Base-by-base conservation (phyloP, 2,888 invertebrate species). In the Anthophora plumipes region DNA sequence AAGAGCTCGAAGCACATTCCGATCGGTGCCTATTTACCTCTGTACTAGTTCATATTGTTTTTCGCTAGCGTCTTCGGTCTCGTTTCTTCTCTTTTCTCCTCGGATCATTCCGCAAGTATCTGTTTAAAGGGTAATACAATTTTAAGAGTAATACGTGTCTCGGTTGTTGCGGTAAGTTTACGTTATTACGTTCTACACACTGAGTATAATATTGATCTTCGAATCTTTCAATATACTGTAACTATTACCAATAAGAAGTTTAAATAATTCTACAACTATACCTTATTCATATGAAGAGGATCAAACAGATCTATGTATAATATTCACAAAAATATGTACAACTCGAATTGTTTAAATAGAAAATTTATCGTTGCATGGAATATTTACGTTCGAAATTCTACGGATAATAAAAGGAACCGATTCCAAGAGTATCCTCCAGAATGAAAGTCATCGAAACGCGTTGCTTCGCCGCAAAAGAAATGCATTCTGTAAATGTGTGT, bases 401-500 rank as follows among this genome's bases (percentile, higher is more conserved):
- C 43, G 6, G 11, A 25, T 1, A 48, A n/a, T 6, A 48, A 6
- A 43, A 60, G 1, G 14, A 8, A 1, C 20, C 8, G 7, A 60
- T 43, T 41, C 11, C 25, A 43, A 5, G 6, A 14, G 2, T 6
- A 37, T 14, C 12, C 12, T 66, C 12, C 37, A 9, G 39, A 46
- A 20, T 60, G 20, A 46, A 46, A 43, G 6, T 11, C 17, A 20
- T 41, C 20, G 22, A 57, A n/a, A 14, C 41, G 22, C 39, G 54
- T 12, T 31, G 31, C n/a, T 41, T 50, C 14, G 46, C 12, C 12
- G 39, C 37, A 54, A 57, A n/a, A 46, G 8, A 31, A 60, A 54
- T 66, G 37, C 25, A 69, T 52, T 54, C 20, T 17, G 17, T 55
- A 54, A 20, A 48, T 43, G 52, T 31, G 31, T 31, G 31, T 39